Evolutionary conservation across 2,113 vertebrate genomes (phyloP), one percentile per base, ranked within the genome.

Genomic region (Orycteropus afer): DNA sequence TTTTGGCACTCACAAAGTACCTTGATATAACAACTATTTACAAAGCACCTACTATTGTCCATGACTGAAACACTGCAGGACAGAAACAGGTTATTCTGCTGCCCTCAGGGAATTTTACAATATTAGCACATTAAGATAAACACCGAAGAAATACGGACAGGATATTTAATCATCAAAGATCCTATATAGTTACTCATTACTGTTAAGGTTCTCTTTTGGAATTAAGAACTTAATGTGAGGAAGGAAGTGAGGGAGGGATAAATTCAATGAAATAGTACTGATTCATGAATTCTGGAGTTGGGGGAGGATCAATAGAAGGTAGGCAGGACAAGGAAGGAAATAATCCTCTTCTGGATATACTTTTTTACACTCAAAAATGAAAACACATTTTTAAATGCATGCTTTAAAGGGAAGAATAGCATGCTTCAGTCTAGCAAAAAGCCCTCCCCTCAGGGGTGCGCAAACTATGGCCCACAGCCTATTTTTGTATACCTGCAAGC

Each of bases 1-100:
- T 74, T n/a, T 79, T 82, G 37, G 29, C 49, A 4, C n/a, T 84
- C 23, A 92, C 34, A 78, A 61, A 86, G 34, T 55, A 84, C n/a
- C n/a, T n/a, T n/a, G n/a, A 95, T 87, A 84, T 83, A 96, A 63
- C 81, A 80, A 84, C 55, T 49, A 91, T 69, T 84, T 93, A 79
- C 55, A 86, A 37, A 65, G 42, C 27, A 91, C 37, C 91, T 86
- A 59, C 51, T 95, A 79, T 20, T 92, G 29, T 61, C 87, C 2
- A 1, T 71, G 34, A 88, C 59, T 34, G 47, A n/a, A n/a, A 94
- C 34, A 59, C 34, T 82, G 25, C 42, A 93, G 83, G 49, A 90
- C 45, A 65, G 34, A 85, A 57, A 37, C 23, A 87, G 45, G 40
- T 79, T 34, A 53, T 0, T 86, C 2, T 74, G 40, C 85, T 82